Evolutionary conservation across 2,113 vertebrate species (phyloP), one percentile per base, ranked within the genome.

Genomic region (Helogale parvula): DNA sequence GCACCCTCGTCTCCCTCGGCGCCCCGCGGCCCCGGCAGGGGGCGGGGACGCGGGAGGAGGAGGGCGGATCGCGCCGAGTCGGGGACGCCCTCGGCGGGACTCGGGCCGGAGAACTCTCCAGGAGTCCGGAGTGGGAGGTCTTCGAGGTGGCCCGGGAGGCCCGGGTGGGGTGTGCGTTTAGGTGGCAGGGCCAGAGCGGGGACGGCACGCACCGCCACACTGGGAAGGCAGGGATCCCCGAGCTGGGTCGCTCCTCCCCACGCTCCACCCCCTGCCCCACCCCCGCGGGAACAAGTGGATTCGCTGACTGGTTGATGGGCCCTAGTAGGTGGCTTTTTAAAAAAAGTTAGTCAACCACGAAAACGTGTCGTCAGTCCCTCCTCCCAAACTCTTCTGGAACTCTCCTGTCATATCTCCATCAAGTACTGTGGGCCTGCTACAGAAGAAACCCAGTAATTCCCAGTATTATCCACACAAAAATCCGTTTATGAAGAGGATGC

Each of bases 211-310:
- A 4, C 3, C 9, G 84, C 90, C 35, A 82, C 97, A n/a, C 95
- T 65, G 13, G 84, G 52, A 57, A 95, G 94, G 88, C 88, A 14
- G 31, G 2, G 92, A 88, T 86, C 92, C 97, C 81, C 14, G 29
- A 89, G 89, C 92, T 5, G 27, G 1, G 91, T 96, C 87, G 98
- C 98, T 95, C 98, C 98, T 93, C 97, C 97, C 97, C 92, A 45
- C 77, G 72, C 97, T 90, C 95, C 97, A 35, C 93, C 93, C 69
- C 76, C 80, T 93, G 79, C 94, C 27, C 88, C 57, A 35, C 95
- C 96, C 90, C 77, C 97, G 29, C 97, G 38, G 90, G 72, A 88
- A 88, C 98, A 92, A 95, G 97, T 97, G 98, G 81, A 92, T 94
- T 92, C 23, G 72, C 96, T 88, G 85, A 41, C 91, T 88, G 95